Evolutionary conservation across 2,888 invertebrate species (phyloP).

Genomic region (Amorpha juglandis): DNA sequence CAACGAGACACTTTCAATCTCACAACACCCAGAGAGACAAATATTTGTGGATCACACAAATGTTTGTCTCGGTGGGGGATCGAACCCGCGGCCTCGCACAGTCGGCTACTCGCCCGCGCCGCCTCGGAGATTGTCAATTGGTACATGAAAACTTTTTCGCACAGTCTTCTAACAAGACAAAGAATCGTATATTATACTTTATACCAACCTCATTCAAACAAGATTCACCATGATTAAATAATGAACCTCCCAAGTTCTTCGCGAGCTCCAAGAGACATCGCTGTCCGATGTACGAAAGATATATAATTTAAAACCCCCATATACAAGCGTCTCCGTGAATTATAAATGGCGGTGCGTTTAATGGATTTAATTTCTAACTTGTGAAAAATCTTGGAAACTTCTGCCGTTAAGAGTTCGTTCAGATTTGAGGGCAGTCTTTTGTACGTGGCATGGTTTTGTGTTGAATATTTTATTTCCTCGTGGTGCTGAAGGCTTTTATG

Average conservation of each 20-base stretch:
- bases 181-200: too few species aligned
- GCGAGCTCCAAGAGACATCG: neutral
- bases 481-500: slow-evolving; percentile 15
- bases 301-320: slow-evolving; percentile 67
- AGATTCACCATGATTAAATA: neutral
- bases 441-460: slow-evolving; percentile 10
- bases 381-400: slow-evolving; percentile 69
- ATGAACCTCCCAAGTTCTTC: neutral
- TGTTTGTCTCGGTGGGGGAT: too few species aligned
- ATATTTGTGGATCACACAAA: too few species aligned
- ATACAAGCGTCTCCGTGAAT: slow-evolving; percentile 57
- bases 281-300: slow-evolving; percentile 38
- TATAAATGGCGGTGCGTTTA: slow-evolving; percentile 66
- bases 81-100: too few species aligned
- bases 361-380: slow-evolving; percentile 70
- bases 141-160: too few species aligned
- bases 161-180: too few species aligned
- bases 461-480: slow-evolving; percentile 25
- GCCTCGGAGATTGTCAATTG: too few species aligned
- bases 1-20: too few species aligned
- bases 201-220: neutral
- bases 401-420: slow-evolving; percentile 48
- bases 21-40: too few species aligned
- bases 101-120: too few species aligned
- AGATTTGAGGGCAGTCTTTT: slow-evolving; percentile 29